These are phyloP conservation scores for Cydia fagiglandana DNA, from an alignment of 1,140 invertebrate species.

Conservation along the genomic window DNA sequence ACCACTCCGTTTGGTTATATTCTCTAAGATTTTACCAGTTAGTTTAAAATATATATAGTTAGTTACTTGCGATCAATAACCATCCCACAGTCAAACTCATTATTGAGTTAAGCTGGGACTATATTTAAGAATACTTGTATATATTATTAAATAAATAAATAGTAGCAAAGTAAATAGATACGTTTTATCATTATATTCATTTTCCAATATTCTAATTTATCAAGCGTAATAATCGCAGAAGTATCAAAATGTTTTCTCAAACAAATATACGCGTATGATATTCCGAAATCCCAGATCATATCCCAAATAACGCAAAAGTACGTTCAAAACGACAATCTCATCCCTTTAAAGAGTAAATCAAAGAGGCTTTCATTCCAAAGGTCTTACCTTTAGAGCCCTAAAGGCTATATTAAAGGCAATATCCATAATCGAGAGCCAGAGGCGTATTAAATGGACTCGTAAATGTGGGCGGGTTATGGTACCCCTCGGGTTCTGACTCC, in stretches of 20 bases:
- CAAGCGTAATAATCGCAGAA: neutral
- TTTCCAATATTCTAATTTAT: neutral
- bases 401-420: slow-evolving; percentile 14
- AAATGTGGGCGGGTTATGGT: neutral
- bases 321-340: neutral
- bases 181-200: neutral
- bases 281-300: neutral
- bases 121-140: too few species aligned
- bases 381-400: slow-evolving; percentile 10
- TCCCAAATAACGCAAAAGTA: neutral
- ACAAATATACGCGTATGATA: neutral
- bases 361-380: neutral
- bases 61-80: too few species aligned
- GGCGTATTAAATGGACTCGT: neutral
- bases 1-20: too few species aligned
- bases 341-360: slow-evolving; percentile 6
- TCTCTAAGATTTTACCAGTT: too few species aligned
- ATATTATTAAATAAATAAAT: too few species aligned
- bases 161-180: too few species aligned
- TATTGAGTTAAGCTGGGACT: too few species aligned
- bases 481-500: neutral
- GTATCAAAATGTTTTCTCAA: neutral
- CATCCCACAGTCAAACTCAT: too few species aligned
- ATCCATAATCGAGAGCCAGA: slow-evolving; percentile 2
- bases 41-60: too few species aligned